phyloP scores from a whole-genome alignment of 1,140 invertebrate species.

The Drosophila rufa region DNA sequence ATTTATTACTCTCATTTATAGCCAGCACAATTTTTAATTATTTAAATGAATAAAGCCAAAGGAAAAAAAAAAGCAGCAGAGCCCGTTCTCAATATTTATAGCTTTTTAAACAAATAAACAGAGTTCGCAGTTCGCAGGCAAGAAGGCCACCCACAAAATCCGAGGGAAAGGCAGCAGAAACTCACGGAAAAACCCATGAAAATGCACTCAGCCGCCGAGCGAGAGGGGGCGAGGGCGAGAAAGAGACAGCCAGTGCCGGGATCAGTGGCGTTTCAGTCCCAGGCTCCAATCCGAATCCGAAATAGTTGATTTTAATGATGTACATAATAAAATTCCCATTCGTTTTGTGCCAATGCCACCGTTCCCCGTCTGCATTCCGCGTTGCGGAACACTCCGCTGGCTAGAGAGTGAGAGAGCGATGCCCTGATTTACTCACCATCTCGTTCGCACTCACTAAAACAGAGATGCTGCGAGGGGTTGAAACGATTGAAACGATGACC shows the following conservation, averaged over 20 bases:
- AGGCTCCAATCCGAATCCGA: slow-evolving; percentile 83
- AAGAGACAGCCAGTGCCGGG: slow-evolving; percentile 16
- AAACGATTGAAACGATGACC: slow-evolving; percentile 41
- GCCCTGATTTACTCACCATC: slow-evolving; percentile 57
- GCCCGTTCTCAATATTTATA: slow-evolving; percentile 79
- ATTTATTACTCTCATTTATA: slow-evolving; percentile 52
- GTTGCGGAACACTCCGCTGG: slow-evolving; percentile 55
- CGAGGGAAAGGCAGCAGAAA: slow-evolving; percentile 17
- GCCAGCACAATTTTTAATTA: slow-evolving; percentile 60
- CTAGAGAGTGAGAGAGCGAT: slow-evolving; percentile 21
- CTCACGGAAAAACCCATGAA: slow-evolving; percentile 46
- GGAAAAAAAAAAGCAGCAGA: slow-evolving; percentile 45
- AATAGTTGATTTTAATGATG: slow-evolving; percentile 85
- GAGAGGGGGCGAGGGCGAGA: slow-evolving; percentile 14
- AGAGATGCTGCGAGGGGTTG: slow-evolving; percentile 55
- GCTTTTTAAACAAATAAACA: slow-evolving; percentile 85
- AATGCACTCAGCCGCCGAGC: slow-evolving; percentile 67
- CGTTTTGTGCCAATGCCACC: slow-evolving; percentile 84
- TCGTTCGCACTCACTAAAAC: slow-evolving; percentile 7
- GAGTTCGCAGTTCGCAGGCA: slow-evolving; percentile 62
- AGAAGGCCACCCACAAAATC: slow-evolving; percentile 59
- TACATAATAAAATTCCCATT: slow-evolving; percentile 85
- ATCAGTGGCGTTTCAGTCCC: slow-evolving; percentile 59
- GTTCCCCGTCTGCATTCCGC: slow-evolving; percentile 64
- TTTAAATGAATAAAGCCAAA: slow-evolving; percentile 63